A percentile compares a stretch with the other conserved stretches of the same genome.
Conservation (phyloP, 2,888 invertebrate genomes). For the Trachelus troglodyta region DNA sequence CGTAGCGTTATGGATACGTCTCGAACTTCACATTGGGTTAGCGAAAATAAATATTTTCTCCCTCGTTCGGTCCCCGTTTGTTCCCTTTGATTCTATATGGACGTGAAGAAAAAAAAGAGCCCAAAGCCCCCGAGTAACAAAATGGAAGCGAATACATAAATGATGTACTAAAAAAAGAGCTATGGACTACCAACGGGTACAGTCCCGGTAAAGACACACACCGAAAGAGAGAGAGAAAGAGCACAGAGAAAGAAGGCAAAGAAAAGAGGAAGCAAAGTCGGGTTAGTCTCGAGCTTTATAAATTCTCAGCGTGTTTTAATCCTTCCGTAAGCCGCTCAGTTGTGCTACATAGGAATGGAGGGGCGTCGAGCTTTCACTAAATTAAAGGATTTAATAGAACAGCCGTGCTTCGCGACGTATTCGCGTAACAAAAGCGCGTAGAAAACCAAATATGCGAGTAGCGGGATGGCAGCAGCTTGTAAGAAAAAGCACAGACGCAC, state of each 20-base stretch:
- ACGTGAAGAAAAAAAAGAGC: not conserved
- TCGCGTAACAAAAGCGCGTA: not conserved
- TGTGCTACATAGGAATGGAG: constrained; percentile 16
- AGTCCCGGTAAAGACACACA: not conserved
- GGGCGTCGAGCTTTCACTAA: constrained; percentile 31
- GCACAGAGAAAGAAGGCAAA: constrained; percentile 7
- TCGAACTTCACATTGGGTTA: not conserved
- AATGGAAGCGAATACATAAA: not conserved
- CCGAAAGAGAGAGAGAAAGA: too few relatives aligned
- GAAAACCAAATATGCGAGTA: not conserved
- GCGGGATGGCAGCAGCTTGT: not conserved
- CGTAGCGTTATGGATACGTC: not conserved
- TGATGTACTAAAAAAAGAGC: not conserved
- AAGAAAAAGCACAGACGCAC: not conserved
- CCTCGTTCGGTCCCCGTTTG: not conserved
- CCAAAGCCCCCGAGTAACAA: not conserved
- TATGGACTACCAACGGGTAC: too few relatives aligned
- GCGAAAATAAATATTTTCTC: not conserved
- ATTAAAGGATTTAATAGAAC: constrained; percentile 39
- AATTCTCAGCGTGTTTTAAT: constrained; percentile 43
- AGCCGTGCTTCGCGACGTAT: not conserved
- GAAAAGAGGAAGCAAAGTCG: not conserved
- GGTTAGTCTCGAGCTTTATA: constrained; percentile 30
- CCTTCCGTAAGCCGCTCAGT: constrained; percentile 33
- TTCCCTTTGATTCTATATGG: not conserved